Conservation (phyloP, 2,113 vertebrate genomes). For the Tachysurus fulvidraco region DNA sequence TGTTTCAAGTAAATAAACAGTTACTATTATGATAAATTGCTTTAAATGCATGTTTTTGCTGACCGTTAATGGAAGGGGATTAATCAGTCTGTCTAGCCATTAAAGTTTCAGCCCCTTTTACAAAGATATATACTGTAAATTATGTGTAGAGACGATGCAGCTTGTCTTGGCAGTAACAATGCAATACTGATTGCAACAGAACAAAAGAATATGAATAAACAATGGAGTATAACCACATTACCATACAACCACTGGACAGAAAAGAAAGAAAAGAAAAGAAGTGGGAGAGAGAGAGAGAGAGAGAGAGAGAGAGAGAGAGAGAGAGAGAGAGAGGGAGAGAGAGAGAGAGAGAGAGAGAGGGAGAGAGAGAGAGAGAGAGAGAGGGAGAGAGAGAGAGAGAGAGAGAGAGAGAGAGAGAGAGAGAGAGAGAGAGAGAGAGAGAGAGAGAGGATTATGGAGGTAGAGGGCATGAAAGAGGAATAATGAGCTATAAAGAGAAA, state of each 20-base stretch:
- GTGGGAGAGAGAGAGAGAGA: background rate
- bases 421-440: background rate
- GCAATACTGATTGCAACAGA: background rate
- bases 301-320: slow-evolving; percentile 3
- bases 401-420: slow-evolving; percentile 3
- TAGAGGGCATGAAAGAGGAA: background rate
- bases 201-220: background rate
- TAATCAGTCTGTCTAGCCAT: background rate
- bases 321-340: background rate
- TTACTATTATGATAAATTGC: background rate
- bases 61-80: background rate
- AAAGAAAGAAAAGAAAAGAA: background rate
- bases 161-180: background rate
- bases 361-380: background rate
- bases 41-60: background rate
- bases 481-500: background rate
- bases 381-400: background rate
- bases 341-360: background rate
- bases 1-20: background rate
- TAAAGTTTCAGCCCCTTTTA: background rate
- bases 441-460: background rate
- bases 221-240: background rate
- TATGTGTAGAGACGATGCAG: background rate
- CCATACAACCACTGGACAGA: background rate
- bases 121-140: background rate